Base-by-base conservation (phyloP, 2,797 vertebrate species). In the Halcyon badia region DNA sequence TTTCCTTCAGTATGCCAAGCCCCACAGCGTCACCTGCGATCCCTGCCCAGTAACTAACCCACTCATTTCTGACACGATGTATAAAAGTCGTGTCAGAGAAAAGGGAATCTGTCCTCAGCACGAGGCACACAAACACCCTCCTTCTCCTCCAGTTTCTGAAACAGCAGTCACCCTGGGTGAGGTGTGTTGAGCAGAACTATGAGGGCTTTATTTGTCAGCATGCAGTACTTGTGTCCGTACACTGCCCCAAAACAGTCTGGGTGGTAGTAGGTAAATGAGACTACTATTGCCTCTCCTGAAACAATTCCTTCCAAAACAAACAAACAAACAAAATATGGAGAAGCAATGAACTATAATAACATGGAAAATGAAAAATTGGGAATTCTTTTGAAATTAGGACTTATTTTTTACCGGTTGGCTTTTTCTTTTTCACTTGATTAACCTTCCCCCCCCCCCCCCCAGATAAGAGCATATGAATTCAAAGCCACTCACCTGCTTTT, bases 1-100 rank as follows among this genome's bases (percentile, higher is more conserved):
- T 86, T 75, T 90, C 83, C 37, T 51, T 66, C 2, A 20, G 49
- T 42, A 41, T 56, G 83, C 81, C 92, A 95, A 89, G 58, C 14
- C 73, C 65, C 4, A 11, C 37, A 0, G 2, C 24, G 83, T 62
- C 83, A 91, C 66, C 80, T 69, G 83, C 0, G 0, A 62, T 56
- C 51, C 39, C 60, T 95, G 72, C 31, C 58, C 2, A 2, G 86
- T 37, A 83, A 51, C 69, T 33, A 66, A 90, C 35, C n/a, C 41
- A 72, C 16, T 76, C 54, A 39, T 58, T 94, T 91, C 70, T 76
- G 86, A 48, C 28, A 84, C 62, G 20, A 89, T 4, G 4, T 28
- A 54, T 21, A 62, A 33, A 93, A 94, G 48, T 72, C 41, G 61
- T 2, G 1, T 25, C 3, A 2, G 49, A 91, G 42, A 49, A 82